A percentile compares a stretch with the other conserved stretches of the same genome.
Conservation (phyloP, 2,797 vertebrate genomes). For the Liparis tanakae region DNA sequence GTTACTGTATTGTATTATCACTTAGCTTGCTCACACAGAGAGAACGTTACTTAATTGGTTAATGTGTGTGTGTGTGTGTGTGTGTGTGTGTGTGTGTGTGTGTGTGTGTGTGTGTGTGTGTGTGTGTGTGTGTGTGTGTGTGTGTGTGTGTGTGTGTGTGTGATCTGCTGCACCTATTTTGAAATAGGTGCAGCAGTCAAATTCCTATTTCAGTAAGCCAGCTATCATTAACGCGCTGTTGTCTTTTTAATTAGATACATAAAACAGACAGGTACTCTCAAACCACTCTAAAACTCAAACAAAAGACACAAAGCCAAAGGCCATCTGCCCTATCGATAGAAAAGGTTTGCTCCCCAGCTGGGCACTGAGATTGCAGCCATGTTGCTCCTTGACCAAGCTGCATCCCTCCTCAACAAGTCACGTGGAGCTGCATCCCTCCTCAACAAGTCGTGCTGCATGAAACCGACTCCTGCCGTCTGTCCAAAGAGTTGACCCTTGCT, state of each 20-base stretch:
- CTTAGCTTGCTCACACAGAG: no score
- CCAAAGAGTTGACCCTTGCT: constrained; percentile 56
- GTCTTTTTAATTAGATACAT: not conserved
- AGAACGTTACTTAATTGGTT: no score
- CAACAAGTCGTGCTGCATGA: constrained; percentile 47
- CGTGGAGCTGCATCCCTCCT: constrained; percentile 37
- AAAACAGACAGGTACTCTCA: constrained; percentile 20
- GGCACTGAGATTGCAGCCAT: constrained; percentile 44
- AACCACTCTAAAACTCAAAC: constrained; percentile 12
- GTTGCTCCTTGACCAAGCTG: constrained; percentile 50
- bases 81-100: no score
- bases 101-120: no score
- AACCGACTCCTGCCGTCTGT: constrained; percentile 53
- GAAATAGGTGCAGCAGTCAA: constrained; percentile 1
- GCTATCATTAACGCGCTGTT: not conserved
- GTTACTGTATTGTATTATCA: no score
- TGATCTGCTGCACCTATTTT: not conserved
- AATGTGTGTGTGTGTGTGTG: no score
- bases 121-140: no score
- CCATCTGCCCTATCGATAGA: constrained; percentile 65
- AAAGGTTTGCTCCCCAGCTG: constrained; percentile 48
- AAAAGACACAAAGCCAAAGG: constrained; percentile 27
- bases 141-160: not conserved
- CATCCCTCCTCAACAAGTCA: constrained; percentile 50
- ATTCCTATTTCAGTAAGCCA: not conserved